phyloP scores from a whole-genome alignment of 1,140 invertebrate genomes.

The Ceratina australensis region DNA sequence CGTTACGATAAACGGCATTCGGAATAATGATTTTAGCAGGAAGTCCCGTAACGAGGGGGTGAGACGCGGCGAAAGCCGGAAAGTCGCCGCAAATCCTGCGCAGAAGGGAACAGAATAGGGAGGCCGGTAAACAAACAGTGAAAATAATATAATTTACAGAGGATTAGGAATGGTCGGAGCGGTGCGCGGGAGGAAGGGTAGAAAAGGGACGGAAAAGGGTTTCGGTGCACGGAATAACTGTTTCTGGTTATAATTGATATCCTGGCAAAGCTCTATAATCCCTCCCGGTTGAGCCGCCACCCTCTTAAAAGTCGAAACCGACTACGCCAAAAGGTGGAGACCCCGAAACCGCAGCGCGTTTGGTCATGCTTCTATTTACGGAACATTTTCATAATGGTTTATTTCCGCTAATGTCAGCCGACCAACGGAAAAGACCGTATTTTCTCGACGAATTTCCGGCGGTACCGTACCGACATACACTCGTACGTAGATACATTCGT shows the following conservation, averaged over 20 bases:
- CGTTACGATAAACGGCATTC: conserved; percentile 45
- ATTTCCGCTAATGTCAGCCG: conserved; percentile 59
- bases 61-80: conserved; percentile 73
- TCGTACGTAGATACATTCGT: conserved; percentile 7
- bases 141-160: conserved; percentile 80
- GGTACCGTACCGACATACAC: conserved; percentile 1
- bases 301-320: conserved; percentile 77
- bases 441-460: conserved; percentile 42
- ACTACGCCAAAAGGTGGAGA: conserved; percentile 70
- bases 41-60: conserved; percentile 63
- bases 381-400: conserved; percentile 65
- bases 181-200: conserved; percentile 52
- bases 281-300: conserved; percentile 68
- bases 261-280: conserved; percentile 80
- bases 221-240: conserved; percentile 67
- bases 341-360: conserved; percentile 70
- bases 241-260: conserved; percentile 80
- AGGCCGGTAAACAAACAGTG: conserved; percentile 78
- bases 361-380: conserved; percentile 66
- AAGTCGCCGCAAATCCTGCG: conserved; percentile 77
- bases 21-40: conserved; percentile 63
- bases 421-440: conserved; percentile 45
- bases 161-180: conserved; percentile 75
- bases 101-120: conserved; percentile 73
- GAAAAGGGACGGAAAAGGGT: conserved; percentile 63